Conservation (phyloP, 2,113 vertebrate genomes). For the Planiliza haematocheilus region DNA sequence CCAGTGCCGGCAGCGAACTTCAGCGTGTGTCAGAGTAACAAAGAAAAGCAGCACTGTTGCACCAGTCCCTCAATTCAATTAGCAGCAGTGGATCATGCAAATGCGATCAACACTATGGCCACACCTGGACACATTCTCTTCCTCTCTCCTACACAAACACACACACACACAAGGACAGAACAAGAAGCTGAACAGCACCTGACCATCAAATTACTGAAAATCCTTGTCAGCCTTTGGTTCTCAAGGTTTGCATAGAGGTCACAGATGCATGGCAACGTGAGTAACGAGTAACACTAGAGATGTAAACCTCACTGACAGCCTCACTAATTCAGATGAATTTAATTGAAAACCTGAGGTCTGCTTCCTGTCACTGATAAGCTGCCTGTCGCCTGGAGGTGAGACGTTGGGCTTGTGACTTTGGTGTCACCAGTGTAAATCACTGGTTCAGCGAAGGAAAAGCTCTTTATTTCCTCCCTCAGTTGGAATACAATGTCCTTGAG, state of each 20-base stretch:
- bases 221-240: background rate
- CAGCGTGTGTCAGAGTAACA: slow-evolving; percentile 5
- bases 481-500: slow-evolving; percentile 2
- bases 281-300: slow-evolving; percentile 21
- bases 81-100: slow-evolving; percentile 43
- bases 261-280: slow-evolving; percentile 23
- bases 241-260: background rate
- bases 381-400: slow-evolving; percentile 6
- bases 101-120: slow-evolving; percentile 45
- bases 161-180: background rate
- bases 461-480: background rate
- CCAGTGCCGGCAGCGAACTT: background rate
- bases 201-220: slow-evolving; percentile 48
- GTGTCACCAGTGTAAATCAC: slow-evolving; percentile 12
- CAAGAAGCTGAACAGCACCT: background rate
- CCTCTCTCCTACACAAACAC: background rate
- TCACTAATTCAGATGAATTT: slow-evolving; percentile 40
- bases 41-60: slow-evolving; percentile 30
- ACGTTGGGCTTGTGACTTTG: background rate
- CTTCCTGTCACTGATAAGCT: slow-evolving; percentile 13
- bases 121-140: slow-evolving; percentile 1
- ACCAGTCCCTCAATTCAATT: slow-evolving; percentile 50
- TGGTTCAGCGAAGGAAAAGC: background rate
- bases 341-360: slow-evolving; percentile 41
- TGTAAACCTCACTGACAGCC: slow-evolving; percentile 12